Percentiles rank a stretch among this genome's conserved stretches.
These are phyloP conservation scores for Xerus rutilus DNA, from an alignment of 2,797 vertebrate species.

Conservation along the genomic window DNA sequence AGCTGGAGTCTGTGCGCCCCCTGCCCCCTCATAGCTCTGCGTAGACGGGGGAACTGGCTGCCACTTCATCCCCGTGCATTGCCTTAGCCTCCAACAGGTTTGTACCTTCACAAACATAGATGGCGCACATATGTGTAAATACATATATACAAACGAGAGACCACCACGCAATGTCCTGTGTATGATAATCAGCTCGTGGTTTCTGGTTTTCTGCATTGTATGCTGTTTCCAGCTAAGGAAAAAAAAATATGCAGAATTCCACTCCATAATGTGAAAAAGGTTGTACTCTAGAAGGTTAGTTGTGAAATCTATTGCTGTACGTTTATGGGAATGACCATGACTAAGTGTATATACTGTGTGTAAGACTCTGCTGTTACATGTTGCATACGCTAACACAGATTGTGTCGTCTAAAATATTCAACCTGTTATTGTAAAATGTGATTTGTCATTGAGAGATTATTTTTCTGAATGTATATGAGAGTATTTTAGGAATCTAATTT, in stretches of 20 bases:
- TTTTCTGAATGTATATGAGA: constrained; percentile 86
- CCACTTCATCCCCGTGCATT: neutral
- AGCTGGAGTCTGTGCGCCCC: neutral
- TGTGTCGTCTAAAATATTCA: constrained; percentile 76
- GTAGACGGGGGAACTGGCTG: constrained; percentile 1
- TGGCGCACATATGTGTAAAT: constrained; percentile 23
- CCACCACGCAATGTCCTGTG: neutral
- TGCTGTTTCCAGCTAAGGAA: neutral
- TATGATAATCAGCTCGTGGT: neutral
- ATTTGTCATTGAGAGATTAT: constrained; percentile 83
- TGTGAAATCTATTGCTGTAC: neutral
- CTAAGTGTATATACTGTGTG: constrained; percentile 68
- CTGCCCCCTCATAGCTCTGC: neutral
- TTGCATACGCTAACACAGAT: constrained; percentile 60
- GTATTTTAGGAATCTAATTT: constrained; percentile 85
- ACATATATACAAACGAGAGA: neutral
- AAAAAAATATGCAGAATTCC: neutral
- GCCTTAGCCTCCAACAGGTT: neutral
- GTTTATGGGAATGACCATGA: constrained; percentile 38
- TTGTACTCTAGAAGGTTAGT: neutral
- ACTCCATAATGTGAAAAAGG: neutral
- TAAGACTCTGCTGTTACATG: constrained; percentile 62
- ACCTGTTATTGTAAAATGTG: constrained; percentile 82
- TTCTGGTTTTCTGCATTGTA: neutral
- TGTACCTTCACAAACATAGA: neutral